phyloP scores from a whole-genome alignment of 2,797 vertebrate genomes.

The Gephyroberyx darwinii region DNA sequence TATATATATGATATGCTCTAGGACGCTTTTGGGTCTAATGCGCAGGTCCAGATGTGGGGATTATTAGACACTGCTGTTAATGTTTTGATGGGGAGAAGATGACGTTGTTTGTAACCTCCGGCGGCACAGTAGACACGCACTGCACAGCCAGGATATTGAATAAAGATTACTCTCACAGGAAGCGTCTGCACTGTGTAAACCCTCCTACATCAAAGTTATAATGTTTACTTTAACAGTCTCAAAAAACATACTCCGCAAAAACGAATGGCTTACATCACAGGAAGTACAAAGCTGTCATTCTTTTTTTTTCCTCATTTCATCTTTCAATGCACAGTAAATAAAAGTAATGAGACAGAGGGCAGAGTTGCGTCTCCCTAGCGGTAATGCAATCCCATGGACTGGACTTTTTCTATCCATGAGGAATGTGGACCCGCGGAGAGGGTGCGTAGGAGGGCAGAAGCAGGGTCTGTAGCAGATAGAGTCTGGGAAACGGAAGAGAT shows the following conservation, averaged over 20 bases:
- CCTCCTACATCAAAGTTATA: conserved; percentile 68
- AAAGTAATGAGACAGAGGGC: conserved; percentile 59
- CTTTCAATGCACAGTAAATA: conserved; percentile 63
- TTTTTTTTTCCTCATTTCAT: conserved; percentile 49
- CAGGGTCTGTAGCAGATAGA: conserved; percentile 54
- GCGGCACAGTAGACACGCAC: conserved; percentile 73
- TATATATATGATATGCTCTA: conserved; percentile 4
- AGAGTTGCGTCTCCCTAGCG: conserved; percentile 48
- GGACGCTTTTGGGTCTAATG: neutral
- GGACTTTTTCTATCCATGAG: conserved; percentile 57
- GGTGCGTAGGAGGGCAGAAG: conserved; percentile 55
- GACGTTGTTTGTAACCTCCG: conserved; percentile 79
- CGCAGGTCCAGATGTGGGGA: conserved; percentile 78
- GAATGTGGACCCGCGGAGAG: conserved; percentile 69
- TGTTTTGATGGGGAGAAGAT: conserved; percentile 81
- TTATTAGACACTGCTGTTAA: conserved; percentile 78
- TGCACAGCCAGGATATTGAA: conserved; percentile 61
- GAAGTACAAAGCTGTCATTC: conserved; percentile 66
- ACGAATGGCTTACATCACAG: conserved; percentile 65
- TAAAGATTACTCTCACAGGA: conserved; percentile 63
- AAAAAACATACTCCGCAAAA: conserved; percentile 50
- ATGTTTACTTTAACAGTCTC: conserved; percentile 64
- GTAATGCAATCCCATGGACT: conserved; percentile 61
- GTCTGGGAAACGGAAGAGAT: conserved; percentile 59
- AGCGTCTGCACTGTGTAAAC: conserved; percentile 66